phyloP scores from a whole-genome alignment of 2,888 invertebrate genomes.

The Microplitis deprimator region DNA sequence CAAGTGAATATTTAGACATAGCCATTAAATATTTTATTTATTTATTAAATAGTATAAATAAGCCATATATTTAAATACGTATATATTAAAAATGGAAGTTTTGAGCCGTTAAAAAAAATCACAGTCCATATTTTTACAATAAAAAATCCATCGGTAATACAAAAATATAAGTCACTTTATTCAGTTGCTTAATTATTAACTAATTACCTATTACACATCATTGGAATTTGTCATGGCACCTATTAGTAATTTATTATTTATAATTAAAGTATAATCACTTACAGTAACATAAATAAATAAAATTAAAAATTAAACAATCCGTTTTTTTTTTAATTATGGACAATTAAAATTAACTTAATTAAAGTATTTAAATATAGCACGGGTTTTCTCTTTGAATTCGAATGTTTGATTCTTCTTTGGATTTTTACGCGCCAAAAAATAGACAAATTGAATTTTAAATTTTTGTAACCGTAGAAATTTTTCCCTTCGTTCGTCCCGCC shows the following conservation, averaged over 20 bases:
- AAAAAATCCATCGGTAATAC: conserved; percentile 25
- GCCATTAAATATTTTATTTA: background rate
- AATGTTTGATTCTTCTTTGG: too few relatives aligned
- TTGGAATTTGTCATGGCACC: conserved; percentile 4
- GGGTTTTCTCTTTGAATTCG: too few relatives aligned
- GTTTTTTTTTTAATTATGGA: background rate
- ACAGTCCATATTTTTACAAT: conserved; percentile 13
- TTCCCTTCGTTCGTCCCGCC: too few relatives aligned
- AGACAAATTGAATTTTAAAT: too few relatives aligned
- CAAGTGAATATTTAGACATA: background rate
- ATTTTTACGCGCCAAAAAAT: too few relatives aligned
- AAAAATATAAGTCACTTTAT: conserved; percentile 31
- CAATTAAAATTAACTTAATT: background rate
- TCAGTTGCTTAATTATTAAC: background rate
- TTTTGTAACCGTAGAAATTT: too few relatives aligned
- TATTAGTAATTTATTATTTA: conserved; percentile 5
- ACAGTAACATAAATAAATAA: background rate
- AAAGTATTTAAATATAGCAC: too few relatives aligned
- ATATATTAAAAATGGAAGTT: conserved; percentile 9
- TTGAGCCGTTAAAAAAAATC: conserved; percentile 22
- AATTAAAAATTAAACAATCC: background rate
- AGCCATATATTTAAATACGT: background rate
- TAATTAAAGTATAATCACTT: conserved; percentile 13
- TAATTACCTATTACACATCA: conserved; percentile 1
- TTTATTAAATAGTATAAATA: conserved; percentile 1